Evolutionary conservation across 1,140 invertebrate genomes (phyloP), one percentile per base, ranked within the genome.

Genomic region (Diorhabda carinulata): DNA sequence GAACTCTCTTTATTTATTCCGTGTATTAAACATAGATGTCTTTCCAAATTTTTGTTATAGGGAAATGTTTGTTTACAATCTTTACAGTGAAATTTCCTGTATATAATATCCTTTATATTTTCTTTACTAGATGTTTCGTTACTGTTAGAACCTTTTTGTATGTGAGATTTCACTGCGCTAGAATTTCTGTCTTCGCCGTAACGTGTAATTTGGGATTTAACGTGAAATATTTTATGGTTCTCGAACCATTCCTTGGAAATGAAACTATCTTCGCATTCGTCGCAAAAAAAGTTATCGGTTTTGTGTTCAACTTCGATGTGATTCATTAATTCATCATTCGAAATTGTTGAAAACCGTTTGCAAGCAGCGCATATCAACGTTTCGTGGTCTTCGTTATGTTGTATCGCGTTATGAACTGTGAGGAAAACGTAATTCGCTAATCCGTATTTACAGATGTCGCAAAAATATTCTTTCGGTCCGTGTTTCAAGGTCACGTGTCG

Each of bases 401-500:
- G 47, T 6, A n/a, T 52, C n/a, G 47, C 4, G 47, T 52, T 52
- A 52, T 52, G 47, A 6, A 52, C 2, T 8, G 6, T 52, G 6
- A 52, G n/a, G 2, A 2, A 3, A 2, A 52, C 6, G 2, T 4
- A 6, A 52, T 52, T n/a, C 47, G 2, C 2, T 3, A 52, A 52
- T 6, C n/a, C n/a, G n/a, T n/a, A 2, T 8, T 52, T 52, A n/a
- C 47, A 52, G 2, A 52, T 52, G n/a, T 52, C 2, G 4, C 47
- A 52, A n/a, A 8, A 52, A 52, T 52, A n/a, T 3, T 52, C 47
- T n/a, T 52, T 52, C 4, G 47, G 47, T 61, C 71, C 73, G 47
- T 76, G 74, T 8, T 72, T 72, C n/a, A 71, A 64, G 4, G 67
- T 56, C n/a, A 68, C 59, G 44, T 76, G 74, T 7, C 72, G 70